Evolutionary conservation across 2,888 invertebrate species (phyloP), one percentile per base, ranked within the genome.

Genomic region (Drosophila pegasa): DNA sequence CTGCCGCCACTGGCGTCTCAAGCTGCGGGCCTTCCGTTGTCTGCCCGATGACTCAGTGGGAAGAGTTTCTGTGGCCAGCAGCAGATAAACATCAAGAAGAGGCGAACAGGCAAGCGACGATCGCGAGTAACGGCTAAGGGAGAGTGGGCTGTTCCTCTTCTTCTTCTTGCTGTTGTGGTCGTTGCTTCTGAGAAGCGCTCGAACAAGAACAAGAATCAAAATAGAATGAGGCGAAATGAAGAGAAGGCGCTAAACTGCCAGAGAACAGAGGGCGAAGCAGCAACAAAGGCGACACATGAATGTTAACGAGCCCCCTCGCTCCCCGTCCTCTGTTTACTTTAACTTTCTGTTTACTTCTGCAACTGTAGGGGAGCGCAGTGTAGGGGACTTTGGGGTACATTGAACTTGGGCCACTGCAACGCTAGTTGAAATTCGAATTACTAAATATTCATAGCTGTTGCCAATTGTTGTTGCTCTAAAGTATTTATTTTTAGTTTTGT

Each of bases 21-120:
- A 64, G 78, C 75, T 75, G 78, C 61, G 72, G 80, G 72, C 16
- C 45, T 16, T 45, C 71, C 61, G 65, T 58, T 72, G 80, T 70
- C 78, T 70, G 55, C 22, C 58, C 10, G 86, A 79, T 82, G 81
- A 82, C 75, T 82, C 81, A 82, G 61, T 66, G 67, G 45, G 43
- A 52, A 65, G 72, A 37, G 60, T 57, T 18, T 20, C 18, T 57
- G 29, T 62, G 31, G 29, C 68, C 47, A 38, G 27, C 65, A 37
- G n/a, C 33, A 14, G 58, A 72, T 62, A 69, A 70, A 75, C 35
- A 58, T 58, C 61, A 51, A 29, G 60, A 55, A 73, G 71, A 63
- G 27, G 22, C 14, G 22, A 48, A 31, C 52, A 51, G 58, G 25
- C 59, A 62, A 45, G 59, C 52, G 31, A 60, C 35, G 48, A 52